phyloP scores from a whole-genome alignment of 2,888 invertebrate species.

The Mycalesis mineus region DNA sequence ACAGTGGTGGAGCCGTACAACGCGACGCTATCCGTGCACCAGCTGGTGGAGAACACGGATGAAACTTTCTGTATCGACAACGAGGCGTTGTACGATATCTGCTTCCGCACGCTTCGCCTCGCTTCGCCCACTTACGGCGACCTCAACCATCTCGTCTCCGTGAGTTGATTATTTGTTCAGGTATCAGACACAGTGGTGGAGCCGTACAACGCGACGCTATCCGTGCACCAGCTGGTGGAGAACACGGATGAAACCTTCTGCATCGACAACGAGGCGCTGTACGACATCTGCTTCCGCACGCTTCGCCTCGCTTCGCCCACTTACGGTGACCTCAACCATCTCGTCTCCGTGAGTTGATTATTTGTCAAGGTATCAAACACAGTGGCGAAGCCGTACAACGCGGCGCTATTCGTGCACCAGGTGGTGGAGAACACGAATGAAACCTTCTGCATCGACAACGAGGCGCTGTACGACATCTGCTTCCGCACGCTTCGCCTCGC shows the following conservation, averaged over 20 bases:
- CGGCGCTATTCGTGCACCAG: slow-evolving; percentile 90
- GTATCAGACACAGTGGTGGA: slow-evolving; percentile 92
- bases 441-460: slow-evolving; percentile 93
- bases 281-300: slow-evolving; percentile 93
- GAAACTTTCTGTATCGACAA: slow-evolving; percentile 94
- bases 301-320: slow-evolving; percentile 89
- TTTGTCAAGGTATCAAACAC: slow-evolving; percentile 89
- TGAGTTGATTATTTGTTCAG: too few relatives aligned
- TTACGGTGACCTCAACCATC: slow-evolving; percentile 93
- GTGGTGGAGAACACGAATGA: slow-evolving; percentile 93
- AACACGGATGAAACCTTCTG: slow-evolving; percentile 93
- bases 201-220: slow-evolving; percentile 92
- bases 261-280: slow-evolving; percentile 93
- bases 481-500: slow-evolving; percentile 89
- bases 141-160: slow-evolving; percentile 90
- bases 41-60: slow-evolving; percentile 92
- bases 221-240: slow-evolving; percentile 91
- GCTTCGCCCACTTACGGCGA: slow-evolving; percentile 92
- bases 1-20: slow-evolving; percentile 94
- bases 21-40: slow-evolving; percentile 90
- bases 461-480: slow-evolving; percentile 93
- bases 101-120: slow-evolving; percentile 90
- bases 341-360: slow-evolving; percentile 86
- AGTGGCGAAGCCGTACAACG: slow-evolving; percentile 93
- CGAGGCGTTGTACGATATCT: slow-evolving; percentile 93